Base-by-base conservation (phyloP, 2,888 invertebrate species). In the Drosophila acutilabella region DNA sequence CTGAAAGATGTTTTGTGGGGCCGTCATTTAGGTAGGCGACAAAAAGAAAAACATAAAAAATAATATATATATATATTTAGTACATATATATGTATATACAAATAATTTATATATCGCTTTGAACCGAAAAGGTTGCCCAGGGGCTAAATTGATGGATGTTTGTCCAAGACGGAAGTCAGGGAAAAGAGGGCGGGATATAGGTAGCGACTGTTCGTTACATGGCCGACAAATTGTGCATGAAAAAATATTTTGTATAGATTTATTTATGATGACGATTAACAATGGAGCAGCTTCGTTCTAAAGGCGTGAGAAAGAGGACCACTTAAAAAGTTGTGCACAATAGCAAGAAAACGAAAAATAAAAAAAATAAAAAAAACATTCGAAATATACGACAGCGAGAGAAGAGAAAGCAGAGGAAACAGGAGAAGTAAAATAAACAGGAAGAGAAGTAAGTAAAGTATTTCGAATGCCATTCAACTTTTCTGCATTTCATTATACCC, bases 261-360 rank as follows among this genome's bases (percentile, higher is more conserved):
- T 86, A 81, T 84, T 81, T 73, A 81, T 81, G 72, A 78, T 73
- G 80, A 62, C 77, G 80, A 81, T 85, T 85, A 88, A 81, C 80
- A 88, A 88, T 78, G 59, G 45, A 48, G 23, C 61, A n/a, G 41
- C 41, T 7, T 30, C 47, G 14, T 40, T 14, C 48, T 26, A 14
- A 10, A 41, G 30, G 50, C 40, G 36, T 50, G 33, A 44, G 23
- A 40, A 40, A 30, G 47, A 26, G 66, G 58, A 33, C 60, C 74
- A 78, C 60, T 78, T 78, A 75, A 75, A 78, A 77, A 75, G 48
- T 73, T 73, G 14, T 33, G 47, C 26, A 68, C 56, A 65, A 69
- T 14, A 54, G 45, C 50, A 42, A 42, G 20, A 4, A n/a, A 47
- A 23, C 23, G 23, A 14, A 42, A n/a, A 13, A 33, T 16, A 45